These are phyloP conservation scores for Lasioglossum marginatum DNA, from an alignment of 2,888 invertebrate species.

Conservation along the genomic window DNA sequence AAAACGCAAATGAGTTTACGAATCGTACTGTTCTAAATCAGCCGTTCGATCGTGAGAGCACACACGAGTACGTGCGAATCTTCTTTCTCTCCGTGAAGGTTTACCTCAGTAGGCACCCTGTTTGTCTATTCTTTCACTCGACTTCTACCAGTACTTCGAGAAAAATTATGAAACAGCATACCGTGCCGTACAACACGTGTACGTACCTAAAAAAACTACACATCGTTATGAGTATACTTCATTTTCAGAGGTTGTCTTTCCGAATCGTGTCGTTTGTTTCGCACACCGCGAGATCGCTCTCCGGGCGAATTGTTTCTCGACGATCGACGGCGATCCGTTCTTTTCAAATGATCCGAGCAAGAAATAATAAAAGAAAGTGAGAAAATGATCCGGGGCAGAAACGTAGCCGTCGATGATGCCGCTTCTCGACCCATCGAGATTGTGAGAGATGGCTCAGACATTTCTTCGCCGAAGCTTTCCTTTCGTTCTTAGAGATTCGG, in stretches of 20 bases:
- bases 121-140: conserved; percentile 71
- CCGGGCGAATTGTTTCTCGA: neutral
- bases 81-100: conserved; percentile 39
- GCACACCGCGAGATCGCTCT: neutral
- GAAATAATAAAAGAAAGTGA: neutral
- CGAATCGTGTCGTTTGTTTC: conserved; percentile 60
- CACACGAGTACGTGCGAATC: conserved; percentile 27
- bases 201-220: conserved; percentile 80
- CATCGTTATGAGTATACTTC: conserved; percentile 81
- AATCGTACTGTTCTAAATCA: conserved; percentile 27
- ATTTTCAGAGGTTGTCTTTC: conserved; percentile 79
- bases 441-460: neutral
- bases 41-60: conserved; percentile 24
- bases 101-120: conserved; percentile 72
- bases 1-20: conserved; percentile 7
- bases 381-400: neutral
- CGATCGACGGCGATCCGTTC: neutral
- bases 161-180: conserved; percentile 69
- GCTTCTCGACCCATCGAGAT: neutral
- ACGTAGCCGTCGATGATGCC: neutral
- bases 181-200: conserved; percentile 79
- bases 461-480: conserved; percentile 4
- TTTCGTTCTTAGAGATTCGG: conserved; percentile 70
- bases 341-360: neutral
- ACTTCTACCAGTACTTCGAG: conserved; percentile 67